Evolutionary conservation across 2,113 vertebrate species (phyloP).

Genomic region (Aphyosemion australe): DNA sequence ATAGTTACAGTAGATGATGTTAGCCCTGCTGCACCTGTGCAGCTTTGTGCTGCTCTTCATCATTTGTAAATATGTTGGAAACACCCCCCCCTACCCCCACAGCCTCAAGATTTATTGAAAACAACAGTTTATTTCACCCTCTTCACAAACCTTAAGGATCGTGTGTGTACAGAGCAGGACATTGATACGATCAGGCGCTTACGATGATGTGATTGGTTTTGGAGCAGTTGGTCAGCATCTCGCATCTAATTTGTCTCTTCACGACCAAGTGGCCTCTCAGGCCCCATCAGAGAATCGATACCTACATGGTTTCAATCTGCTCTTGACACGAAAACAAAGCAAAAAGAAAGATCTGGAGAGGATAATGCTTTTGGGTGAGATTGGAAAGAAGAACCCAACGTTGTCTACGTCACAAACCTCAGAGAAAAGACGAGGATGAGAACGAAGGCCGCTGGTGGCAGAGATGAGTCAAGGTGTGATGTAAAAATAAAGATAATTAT

Average conservation of each 20-base stretch:
- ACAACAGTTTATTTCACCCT: slow-evolving; percentile 23
- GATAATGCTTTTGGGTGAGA: slow-evolving; percentile 45
- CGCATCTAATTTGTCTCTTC: slow-evolving; percentile 79
- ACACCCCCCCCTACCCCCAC: slow-evolving; percentile 12
- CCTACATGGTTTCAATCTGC: slow-evolving; percentile 71
- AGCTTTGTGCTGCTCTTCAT: slow-evolving; percentile 67
- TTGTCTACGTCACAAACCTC: slow-evolving; percentile 1
- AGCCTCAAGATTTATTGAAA: slow-evolving; percentile 19
- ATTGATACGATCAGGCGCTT: slow-evolving; percentile 64
- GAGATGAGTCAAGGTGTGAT: slow-evolving; percentile 38
- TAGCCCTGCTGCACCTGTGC: slow-evolving; percentile 78
- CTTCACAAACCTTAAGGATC: slow-evolving; percentile 61
- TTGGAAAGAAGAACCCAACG: slow-evolving; percentile 11
- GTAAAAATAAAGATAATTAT: slow-evolving; percentile 32
- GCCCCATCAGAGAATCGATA: slow-evolving; percentile 76
- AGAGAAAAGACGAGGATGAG: slow-evolving; percentile 7
- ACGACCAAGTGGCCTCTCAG: slow-evolving; percentile 71
- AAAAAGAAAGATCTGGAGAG: slow-evolving; percentile 40
- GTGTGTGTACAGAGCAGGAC: slow-evolving; percentile 39
- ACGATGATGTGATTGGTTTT: slow-evolving; percentile 69
- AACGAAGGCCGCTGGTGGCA: slow-evolving; percentile 31
- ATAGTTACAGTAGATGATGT: slow-evolving; percentile 80
- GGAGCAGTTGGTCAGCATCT: slow-evolving; percentile 76
- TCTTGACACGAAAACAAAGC: slow-evolving; percentile 53
- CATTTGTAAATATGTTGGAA: slow-evolving; percentile 55